Evolutionary conservation across 2,888 invertebrate genomes (phyloP).

Genomic region (Acanthosepion esculentum): DNA sequence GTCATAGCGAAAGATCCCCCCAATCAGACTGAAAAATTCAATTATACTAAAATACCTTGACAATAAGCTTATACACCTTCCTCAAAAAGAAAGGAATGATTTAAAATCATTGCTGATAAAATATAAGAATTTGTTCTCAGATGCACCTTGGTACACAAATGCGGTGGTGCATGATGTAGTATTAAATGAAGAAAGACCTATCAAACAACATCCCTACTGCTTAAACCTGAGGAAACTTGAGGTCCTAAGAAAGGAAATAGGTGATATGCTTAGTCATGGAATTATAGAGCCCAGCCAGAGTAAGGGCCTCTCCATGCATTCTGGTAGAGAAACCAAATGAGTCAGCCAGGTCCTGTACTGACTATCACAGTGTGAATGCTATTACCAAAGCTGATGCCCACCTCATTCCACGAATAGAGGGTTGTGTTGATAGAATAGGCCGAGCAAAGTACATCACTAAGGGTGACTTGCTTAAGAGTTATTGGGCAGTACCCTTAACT

Average conservation of each 20-base stretch:
- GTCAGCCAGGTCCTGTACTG: conserved; percentile 48
- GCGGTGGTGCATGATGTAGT: conserved; percentile 49
- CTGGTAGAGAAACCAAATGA: conserved; percentile 39
- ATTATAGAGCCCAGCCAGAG: conserved; percentile 57
- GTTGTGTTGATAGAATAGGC: conserved; percentile 53
- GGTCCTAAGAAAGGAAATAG: conserved; percentile 52
- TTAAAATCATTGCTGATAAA: not conserved
- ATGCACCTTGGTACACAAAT: conserved; percentile 48
- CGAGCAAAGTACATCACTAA: conserved; percentile 52
- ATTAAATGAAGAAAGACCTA: conserved; percentile 37
- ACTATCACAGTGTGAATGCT: conserved; percentile 50
- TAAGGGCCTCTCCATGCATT: conserved; percentile 47
- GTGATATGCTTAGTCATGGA: conserved; percentile 57
- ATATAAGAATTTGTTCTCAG: conserved; percentile 42
- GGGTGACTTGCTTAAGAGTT: conserved; percentile 54
- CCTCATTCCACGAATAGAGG: conserved; percentile 52
- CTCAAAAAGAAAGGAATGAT: not conserved
- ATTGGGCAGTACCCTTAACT: conserved; percentile 51
- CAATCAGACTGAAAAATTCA: not conserved
- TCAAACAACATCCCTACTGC: conserved; percentile 50
- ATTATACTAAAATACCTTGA: not conserved
- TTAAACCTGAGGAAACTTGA: conserved; percentile 50
- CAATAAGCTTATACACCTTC: not conserved
- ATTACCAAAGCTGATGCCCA: conserved; percentile 51
- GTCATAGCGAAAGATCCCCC: not conserved